Percentiles rank a stretch among this genome's conserved stretches.
phyloP scores from a whole-genome alignment of 2,113 vertebrate genomes.

The Passerina amoena region DNA sequence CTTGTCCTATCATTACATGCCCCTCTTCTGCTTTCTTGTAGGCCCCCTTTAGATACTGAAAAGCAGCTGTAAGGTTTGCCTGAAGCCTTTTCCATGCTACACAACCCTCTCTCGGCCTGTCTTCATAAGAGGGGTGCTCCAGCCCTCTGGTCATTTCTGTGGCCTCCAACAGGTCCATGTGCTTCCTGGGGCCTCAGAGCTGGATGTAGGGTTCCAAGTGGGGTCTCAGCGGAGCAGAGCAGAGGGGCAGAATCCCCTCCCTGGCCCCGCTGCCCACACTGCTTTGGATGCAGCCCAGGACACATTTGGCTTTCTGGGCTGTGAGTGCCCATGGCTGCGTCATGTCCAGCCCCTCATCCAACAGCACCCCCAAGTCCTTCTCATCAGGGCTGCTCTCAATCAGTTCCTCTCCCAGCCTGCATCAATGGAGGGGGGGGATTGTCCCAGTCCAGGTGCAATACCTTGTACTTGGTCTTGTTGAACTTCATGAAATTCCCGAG shows the following conservation, averaged over 20 bases:
- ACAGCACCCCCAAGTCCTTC: too few species aligned
- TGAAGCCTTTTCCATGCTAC: not conserved
- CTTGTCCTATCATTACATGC: not conserved
- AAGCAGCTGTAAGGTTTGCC: not conserved
- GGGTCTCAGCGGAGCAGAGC: not conserved
- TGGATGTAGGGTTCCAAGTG: not conserved
- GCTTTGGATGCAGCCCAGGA: not conserved
- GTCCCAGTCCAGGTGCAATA: not conserved
- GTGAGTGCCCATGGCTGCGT: accelerated
- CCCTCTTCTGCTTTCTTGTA: not conserved
- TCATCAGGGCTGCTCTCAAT: accelerated
- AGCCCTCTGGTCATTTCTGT: not conserved
- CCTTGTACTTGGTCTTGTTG: not conserved
- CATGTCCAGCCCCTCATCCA: not conserved
- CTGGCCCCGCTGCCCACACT: accelerated
- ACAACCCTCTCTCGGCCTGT: not conserved
- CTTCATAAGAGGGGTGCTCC: not conserved
- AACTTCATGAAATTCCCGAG: not conserved
- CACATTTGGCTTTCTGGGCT: not conserved
- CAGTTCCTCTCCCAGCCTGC: not conserved
- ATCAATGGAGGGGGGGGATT: accelerated
- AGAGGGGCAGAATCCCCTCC: not conserved
- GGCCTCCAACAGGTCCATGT: not conserved
- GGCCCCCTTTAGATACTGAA: not conserved
- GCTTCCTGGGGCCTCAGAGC: not conserved